These are phyloP conservation scores for Urechis unicinctus DNA, from an alignment of 2,888 invertebrate genomes.

Conservation along the genomic window DNA sequence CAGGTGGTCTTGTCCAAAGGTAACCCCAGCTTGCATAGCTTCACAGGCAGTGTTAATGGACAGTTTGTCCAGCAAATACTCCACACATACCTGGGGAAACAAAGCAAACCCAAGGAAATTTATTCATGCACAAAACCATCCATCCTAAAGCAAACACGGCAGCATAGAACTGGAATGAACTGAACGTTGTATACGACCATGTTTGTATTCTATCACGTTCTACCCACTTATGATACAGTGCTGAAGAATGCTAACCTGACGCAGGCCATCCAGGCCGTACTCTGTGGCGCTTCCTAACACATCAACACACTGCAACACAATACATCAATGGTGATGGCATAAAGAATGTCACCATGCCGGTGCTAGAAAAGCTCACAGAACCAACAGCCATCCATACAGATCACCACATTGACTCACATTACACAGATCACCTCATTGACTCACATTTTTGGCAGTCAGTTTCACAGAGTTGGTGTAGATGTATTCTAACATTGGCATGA, in stretches of 20 bases:
- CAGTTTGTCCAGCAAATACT: conserved; percentile 35
- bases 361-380: too few species aligned
- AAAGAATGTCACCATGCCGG: background rate
- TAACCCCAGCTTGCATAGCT: conserved; percentile 41
- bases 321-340: background rate
- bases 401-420: too few species aligned
- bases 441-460: conserved; percentile 39
- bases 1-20: conserved; percentile 38
- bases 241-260: conserved; percentile 24
- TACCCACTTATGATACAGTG: background rate
- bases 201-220: conserved; percentile 40
- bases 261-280: conserved; percentile 45
- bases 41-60: conserved; percentile 41
- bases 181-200: too few species aligned
- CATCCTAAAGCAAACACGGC: too few species aligned
- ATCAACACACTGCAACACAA: conserved; percentile 36
- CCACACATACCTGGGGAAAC: too few species aligned
- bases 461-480: conserved; percentile 46
- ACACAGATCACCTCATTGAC: too few species aligned
- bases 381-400: too few species aligned
- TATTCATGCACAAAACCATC: too few species aligned
- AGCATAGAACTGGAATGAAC: too few species aligned
- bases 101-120: too few species aligned
- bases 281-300: conserved; percentile 41
- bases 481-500: conserved; percentile 41